Evolutionary conservation across 2,888 invertebrate genomes (phyloP).

Genomic region (Ormyrus nitidulus): DNA sequence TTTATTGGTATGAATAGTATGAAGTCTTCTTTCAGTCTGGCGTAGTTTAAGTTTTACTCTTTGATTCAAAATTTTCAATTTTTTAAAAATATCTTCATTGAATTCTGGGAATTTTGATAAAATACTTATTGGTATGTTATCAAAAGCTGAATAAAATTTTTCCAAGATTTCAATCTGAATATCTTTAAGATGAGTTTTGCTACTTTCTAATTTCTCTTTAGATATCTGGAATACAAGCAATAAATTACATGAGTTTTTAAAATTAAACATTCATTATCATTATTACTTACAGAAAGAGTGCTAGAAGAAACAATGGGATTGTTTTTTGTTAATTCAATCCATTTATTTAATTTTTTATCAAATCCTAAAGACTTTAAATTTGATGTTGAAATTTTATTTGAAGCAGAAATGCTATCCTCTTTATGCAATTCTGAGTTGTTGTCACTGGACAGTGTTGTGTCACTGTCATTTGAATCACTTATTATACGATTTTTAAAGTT

Average conservation of each 20-base stretch:
- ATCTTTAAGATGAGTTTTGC: constrained; percentile 72
- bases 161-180: constrained; percentile 81
- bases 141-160: constrained; percentile 80
- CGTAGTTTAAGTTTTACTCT: constrained; percentile 79
- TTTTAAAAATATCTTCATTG: constrained; percentile 77
- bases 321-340: constrained; percentile 55
- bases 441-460: not conserved
- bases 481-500: constrained; percentile 1
- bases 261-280: not conserved
- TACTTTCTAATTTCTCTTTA: constrained; percentile 63
- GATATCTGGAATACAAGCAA: constrained; percentile 59
- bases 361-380: constrained; percentile 67
- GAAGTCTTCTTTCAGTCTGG: constrained; percentile 68
- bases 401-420: not conserved
- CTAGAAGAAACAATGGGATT: constrained; percentile 58
- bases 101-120: constrained; percentile 81
- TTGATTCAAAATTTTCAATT: constrained; percentile 78
- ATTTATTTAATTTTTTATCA: constrained; percentile 32
- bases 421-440: too few species aligned
- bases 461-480: constrained; percentile 35
- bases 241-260: not conserved
- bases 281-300: constrained; percentile 15
- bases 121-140: constrained; percentile 81
- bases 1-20: not conserved
- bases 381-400: constrained; percentile 55